These are phyloP conservation scores for Podotricha telesiphe DNA, from an alignment of 2,888 invertebrate species.

Conservation along the genomic window DNA sequence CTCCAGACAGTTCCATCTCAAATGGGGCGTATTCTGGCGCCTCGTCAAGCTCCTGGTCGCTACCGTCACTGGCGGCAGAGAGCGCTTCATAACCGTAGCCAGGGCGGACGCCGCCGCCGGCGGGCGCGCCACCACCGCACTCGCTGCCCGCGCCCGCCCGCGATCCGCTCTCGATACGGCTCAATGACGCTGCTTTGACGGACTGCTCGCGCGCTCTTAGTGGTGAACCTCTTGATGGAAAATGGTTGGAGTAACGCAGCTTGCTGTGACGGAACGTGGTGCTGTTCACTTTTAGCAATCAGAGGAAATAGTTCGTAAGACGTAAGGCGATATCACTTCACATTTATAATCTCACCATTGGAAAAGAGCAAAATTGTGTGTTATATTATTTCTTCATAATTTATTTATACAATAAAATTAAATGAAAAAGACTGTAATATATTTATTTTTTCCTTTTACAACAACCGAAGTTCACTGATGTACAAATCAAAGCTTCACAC, in stretches of 20 bases:
- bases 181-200: conserved; percentile 75
- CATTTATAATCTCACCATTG: conserved; percentile 27
- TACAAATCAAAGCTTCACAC: conserved; percentile 46
- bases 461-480: conserved; percentile 56
- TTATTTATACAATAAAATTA: background rate
- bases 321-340: conserved; percentile 33
- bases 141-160: conserved; percentile 70
- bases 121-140: conserved; percentile 60
- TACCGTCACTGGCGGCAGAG: conserved; percentile 78
- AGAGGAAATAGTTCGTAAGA: conserved; percentile 6
- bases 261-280: conserved; percentile 82
- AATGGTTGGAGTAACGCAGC: conserved; percentile 76
- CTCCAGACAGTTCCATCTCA: conserved; percentile 76
- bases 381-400: conserved; percentile 21
- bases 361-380: background rate
- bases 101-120: conserved; percentile 74
- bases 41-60: conserved; percentile 73
- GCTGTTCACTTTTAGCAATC: conserved; percentile 46
- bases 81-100: conserved; percentile 80
- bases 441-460: conserved; percentile 53
- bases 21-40: conserved; percentile 73
- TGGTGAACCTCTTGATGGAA: conserved; percentile 67
- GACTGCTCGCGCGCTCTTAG: conserved; percentile 68
- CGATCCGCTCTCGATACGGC: conserved; percentile 68
- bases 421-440: conserved; percentile 23